Evolutionary conservation across 2,113 vertebrate species (phyloP).

Genomic region (Heloderma charlesbogerti): DNA sequence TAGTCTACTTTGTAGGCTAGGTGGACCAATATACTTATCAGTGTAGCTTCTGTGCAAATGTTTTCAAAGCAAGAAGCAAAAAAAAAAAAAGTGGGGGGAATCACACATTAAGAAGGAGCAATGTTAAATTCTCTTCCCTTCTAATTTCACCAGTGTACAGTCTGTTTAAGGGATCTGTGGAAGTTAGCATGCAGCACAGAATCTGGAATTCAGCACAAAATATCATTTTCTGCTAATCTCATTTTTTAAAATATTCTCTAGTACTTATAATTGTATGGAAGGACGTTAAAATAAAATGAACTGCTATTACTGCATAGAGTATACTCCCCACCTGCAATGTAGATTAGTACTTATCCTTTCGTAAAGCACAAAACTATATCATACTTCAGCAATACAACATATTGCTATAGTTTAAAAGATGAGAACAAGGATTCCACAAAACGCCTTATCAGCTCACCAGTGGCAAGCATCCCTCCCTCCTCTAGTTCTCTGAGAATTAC

Average conservation of each 20-base stretch:
- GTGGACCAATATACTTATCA: neutral
- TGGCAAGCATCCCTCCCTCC: neutral
- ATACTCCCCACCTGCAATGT: neutral
- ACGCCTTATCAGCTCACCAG: neutral
- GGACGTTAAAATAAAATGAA: neutral
- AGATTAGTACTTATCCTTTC: neutral
- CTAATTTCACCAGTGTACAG: neutral
- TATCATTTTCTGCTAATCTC: neutral
- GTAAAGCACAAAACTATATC: neutral
- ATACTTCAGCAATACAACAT: neutral
- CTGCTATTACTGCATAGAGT: neutral
- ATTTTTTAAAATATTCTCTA: neutral
- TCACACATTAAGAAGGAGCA: neutral
- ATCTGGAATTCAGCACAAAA: neutral
- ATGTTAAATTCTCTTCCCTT: neutral
- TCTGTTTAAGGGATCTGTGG: neutral
- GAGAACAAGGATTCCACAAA: neutral
- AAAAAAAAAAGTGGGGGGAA: neutral
- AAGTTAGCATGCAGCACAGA: neutral
- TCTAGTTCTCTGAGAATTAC: neutral
- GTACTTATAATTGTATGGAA: too few relatives aligned
- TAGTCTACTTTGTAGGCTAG: neutral
- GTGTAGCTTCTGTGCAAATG: neutral
- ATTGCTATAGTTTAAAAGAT: neutral
- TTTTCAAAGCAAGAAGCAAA: neutral